Evolutionary conservation across 2,797 vertebrate genomes (phyloP).

Genomic region (Enteromius unitaeniatus): DNA sequence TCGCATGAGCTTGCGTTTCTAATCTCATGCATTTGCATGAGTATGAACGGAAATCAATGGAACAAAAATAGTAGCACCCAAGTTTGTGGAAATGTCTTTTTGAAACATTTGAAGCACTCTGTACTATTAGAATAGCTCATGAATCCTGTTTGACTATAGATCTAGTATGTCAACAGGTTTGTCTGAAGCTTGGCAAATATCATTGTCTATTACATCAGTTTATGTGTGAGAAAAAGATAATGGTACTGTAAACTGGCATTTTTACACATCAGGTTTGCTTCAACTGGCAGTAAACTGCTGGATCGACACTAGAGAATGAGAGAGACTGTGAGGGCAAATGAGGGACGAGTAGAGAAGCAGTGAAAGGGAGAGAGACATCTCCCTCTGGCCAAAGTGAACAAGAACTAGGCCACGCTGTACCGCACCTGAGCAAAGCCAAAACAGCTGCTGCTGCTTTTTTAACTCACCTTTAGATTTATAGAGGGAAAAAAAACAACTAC

Average conservation of each 20-base stretch:
- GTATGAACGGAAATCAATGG: neutral
- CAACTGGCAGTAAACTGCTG: slow-evolving; percentile 14
- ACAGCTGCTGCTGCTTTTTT: slow-evolving; percentile 51
- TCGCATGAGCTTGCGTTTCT: neutral
- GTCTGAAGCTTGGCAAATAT: neutral
- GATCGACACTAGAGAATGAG: slow-evolving; percentile 5
- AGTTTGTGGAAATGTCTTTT: neutral
- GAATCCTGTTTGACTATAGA: neutral
- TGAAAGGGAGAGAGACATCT: slow-evolving; percentile 16
- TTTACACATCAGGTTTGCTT: slow-evolving; percentile 16
- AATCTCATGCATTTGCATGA: neutral
- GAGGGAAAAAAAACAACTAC: neutral
- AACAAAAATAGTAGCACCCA: neutral
- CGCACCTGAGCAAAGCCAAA: slow-evolving; percentile 56
- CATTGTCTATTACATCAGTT: neutral
- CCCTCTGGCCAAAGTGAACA: slow-evolving; percentile 39
- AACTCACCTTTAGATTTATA: slow-evolving; percentile 47
- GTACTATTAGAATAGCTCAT: neutral
- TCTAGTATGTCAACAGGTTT: slow-evolving; percentile 5
- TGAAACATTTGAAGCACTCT: neutral
- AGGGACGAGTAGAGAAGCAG: slow-evolving; percentile 19
- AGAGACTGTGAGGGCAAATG: neutral
- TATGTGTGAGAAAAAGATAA: neutral
- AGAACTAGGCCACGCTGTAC: slow-evolving; percentile 54
- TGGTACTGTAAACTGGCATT: neutral